phyloP scores from a whole-genome alignment of 2,797 vertebrate species.

The Ambastaia sidthimunki region DNA sequence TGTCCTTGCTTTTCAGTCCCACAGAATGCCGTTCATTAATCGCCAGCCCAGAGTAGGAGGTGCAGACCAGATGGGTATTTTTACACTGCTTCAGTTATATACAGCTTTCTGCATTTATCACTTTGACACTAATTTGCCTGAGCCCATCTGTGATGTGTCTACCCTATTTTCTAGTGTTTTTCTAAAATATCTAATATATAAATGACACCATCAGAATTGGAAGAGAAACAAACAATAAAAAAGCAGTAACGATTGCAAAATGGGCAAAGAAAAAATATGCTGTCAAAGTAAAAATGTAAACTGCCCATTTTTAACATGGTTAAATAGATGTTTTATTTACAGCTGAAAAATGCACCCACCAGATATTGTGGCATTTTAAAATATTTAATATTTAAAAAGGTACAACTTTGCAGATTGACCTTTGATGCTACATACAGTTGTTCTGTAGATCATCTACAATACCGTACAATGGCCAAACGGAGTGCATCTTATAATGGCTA shows the following conservation, averaged over 20 bases:
- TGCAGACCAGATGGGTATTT: slow-evolving; percentile 64
- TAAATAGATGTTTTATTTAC: slow-evolving; percentile 64
- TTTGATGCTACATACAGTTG: slow-evolving; percentile 58
- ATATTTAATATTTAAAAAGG: slow-evolving; percentile 60
- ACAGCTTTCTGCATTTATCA: slow-evolving; percentile 64
- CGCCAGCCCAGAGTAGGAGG: slow-evolving; percentile 55
- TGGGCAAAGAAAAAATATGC: slow-evolving; percentile 44
- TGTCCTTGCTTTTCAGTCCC: slow-evolving; percentile 58
- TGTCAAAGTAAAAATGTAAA: slow-evolving; percentile 39
- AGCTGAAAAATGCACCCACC: slow-evolving; percentile 59
- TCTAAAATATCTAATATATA: slow-evolving; percentile 48
- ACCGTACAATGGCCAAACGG: slow-evolving; percentile 51
- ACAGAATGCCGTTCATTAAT: slow-evolving; percentile 60
- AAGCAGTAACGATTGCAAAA: slow-evolving; percentile 30
- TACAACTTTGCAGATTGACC: slow-evolving; percentile 54
- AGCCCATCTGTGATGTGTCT: slow-evolving; percentile 64
- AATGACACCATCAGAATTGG: slow-evolving; percentile 34
- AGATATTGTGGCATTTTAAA: slow-evolving; percentile 55
- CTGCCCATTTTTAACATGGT: slow-evolving; percentile 37
- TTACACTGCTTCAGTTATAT: slow-evolving; percentile 62
- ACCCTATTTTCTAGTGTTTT: slow-evolving; percentile 48
- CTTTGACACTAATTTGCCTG: slow-evolving; percentile 65
- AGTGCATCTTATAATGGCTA: slow-evolving; percentile 50
- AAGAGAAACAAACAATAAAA: too few species aligned
- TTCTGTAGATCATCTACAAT: slow-evolving; percentile 50